Percentiles rank a stretch among this genome's conserved stretches.
These are phyloP conservation scores for Pammene aurita DNA, from an alignment of 2,888 invertebrate species.

Conservation along the genomic window DNA sequence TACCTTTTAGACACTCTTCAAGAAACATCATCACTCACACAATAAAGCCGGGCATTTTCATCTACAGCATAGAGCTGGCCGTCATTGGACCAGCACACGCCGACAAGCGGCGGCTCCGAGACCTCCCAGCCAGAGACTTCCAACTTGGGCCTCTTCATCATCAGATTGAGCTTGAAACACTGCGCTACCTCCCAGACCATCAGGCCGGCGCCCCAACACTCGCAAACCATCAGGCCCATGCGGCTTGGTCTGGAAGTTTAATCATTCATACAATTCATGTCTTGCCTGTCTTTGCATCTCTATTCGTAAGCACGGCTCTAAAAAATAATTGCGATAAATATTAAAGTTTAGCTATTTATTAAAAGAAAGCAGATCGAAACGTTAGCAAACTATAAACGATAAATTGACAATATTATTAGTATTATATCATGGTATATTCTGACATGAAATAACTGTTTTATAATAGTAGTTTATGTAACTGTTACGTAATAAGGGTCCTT, in stretches of 20 bases:
- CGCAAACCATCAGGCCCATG: conserved; percentile 67
- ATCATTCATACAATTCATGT: neutral
- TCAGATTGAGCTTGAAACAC: conserved; percentile 67
- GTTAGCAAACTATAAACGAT: no score
- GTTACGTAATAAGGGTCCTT: no score
- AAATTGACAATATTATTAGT: no score
- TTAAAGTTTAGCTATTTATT: no score
- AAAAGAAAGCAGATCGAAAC: no score
- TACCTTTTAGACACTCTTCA: neutral
- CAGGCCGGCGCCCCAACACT: conserved; percentile 73
- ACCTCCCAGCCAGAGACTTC: conserved; percentile 63
- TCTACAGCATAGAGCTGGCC: conserved; percentile 74
- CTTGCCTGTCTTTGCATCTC: neutral
- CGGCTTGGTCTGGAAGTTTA: conserved; percentile 63
- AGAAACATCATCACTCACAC: conserved; percentile 55
- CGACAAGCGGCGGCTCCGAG: conserved; percentile 59
- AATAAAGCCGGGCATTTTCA: conserved; percentile 61
- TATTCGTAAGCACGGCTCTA: no score
- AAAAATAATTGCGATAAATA: no score
- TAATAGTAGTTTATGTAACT: no score
- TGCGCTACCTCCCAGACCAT: conserved; percentile 78
- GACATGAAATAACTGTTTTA: no score
- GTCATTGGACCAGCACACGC: conserved; percentile 68
- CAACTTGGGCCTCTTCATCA: conserved; percentile 63
- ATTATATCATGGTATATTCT: no score